Evolutionary conservation across 2,113 vertebrate genomes (phyloP), one percentile per base, ranked within the genome.

Genomic region (Brachyistius frenatus): DNA sequence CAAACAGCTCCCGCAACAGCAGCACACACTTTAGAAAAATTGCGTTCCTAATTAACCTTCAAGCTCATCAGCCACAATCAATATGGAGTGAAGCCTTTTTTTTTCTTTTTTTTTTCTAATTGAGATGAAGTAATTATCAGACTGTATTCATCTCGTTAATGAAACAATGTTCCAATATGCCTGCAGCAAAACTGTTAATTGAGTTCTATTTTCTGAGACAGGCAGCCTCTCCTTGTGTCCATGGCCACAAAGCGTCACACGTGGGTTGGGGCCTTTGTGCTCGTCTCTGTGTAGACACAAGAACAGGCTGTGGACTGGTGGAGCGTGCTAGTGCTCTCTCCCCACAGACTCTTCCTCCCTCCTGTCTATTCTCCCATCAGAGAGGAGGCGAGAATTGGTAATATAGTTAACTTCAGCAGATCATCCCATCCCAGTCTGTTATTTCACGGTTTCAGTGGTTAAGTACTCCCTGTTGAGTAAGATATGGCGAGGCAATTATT

Each of bases 71-170:
- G 88, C 87, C 87, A 87, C 89, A 90, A 94, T 95, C 95, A 92
- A 95, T 95, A 93, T 36, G 82, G 89, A 87, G 81, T 86, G 83
- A 68, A 61, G 80, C 52, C 79, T 62, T 23, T 23, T 23, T 23
- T 23, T 23, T 23, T 23, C n/a, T n/a, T 23, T 88, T 83, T 78
- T 77, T 80, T 84, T 76, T 78, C 91, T 89, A 92, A 95, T 93
- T 91, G 91, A 93, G 91, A 92, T 89, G 83, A 89, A 92, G 91
- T 95, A 91, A 94, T 95, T 95, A 95, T 95, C 93, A 93, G 91
- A 84, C 88, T 88, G 87, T 89, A 93, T 93, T 92, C 88, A 91
- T 92, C 91, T 89, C 80, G 84, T 90, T 95, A 93, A 95, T 94
- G 94, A 94, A 93, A 93, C 93, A 89, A 89, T 81, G 83, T 80